Base-by-base conservation (phyloP, 2,113 vertebrate genomes). In the Caranx ignobilis region DNA sequence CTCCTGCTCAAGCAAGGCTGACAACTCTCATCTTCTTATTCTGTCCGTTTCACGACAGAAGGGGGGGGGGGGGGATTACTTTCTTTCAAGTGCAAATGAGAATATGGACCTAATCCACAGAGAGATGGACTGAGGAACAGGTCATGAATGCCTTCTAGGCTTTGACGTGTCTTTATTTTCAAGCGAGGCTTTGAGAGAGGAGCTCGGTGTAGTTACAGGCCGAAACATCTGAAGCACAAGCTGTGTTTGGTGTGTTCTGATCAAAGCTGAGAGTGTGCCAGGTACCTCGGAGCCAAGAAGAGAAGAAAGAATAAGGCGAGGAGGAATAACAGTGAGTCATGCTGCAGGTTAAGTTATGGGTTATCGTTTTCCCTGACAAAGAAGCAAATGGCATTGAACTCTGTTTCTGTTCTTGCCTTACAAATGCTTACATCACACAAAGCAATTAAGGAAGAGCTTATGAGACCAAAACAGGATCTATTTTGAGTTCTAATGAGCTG, bases 11-110 rank as follows among this genome's bases (percentile, higher is more conserved):
- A 77, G 12, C 41, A 84, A 63, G 35, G 63, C 79, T 90, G 87
- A 93, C 91, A 86, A 54, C 70, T 74, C 75, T 80, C 82, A 32
- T 88, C 81, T 75, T 82, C 85, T 81, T 70, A 72, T 78, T 87
- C 79, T 66, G 64, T 82, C 75, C 71, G 71, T 80, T 85, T 89
- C 74, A 56, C 35, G 52, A 75, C 63, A 80, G 82, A 77, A 43
- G 35, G 61, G 52, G n/a, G 47, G 66, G 65, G 81, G n/a, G 43
- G 66, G 65, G 81, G 84, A 85, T 91, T 84, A 81, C 73, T 83
- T 82, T 82, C 86, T 92, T 91, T 92, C 68, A 91, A 89, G 91
- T 91, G 90, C 85, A 92, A 91, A 93, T 89, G 76, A 92, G 72
- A 91, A 86, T 55, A 63, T 75, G 81, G 87, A 77, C 62, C 67